Conservation (phyloP, 2,888 invertebrate species). For the Drosophila quinaria region DNA sequence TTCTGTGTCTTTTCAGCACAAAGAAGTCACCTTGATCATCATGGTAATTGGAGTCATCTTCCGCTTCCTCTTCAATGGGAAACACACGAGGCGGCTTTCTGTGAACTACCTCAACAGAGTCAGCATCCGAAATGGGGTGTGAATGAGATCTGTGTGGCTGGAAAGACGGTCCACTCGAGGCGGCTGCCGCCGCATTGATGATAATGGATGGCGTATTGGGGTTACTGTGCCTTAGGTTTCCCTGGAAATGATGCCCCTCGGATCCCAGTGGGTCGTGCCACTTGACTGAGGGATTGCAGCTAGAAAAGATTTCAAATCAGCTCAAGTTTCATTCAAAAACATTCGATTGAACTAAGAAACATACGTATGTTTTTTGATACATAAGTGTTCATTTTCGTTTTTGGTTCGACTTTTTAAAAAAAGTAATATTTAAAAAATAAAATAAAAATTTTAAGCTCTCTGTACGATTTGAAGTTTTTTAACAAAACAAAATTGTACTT, state of each 20-base stretch:
- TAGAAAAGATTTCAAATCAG: conserved; percentile 30
- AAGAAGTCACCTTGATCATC: conserved; percentile 75
- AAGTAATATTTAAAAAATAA: too few relatives aligned
- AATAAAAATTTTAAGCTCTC: too few relatives aligned
- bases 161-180: conserved; percentile 57
- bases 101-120: conserved; percentile 49
- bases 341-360: background rate
- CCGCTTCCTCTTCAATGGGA: conserved; percentile 37
- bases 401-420: too few relatives aligned
- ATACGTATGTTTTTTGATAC: background rate
- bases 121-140: conserved; percentile 28
- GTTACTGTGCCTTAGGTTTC: conserved; percentile 29
- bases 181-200: conserved; percentile 83
- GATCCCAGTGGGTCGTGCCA: conserved; percentile 38
- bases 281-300: conserved; percentile 60
- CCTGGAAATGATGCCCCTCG: conserved; percentile 21
- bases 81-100: conserved; percentile 25
- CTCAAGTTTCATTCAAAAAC: background rate
- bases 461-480: too few relatives aligned
- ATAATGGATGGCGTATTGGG: conserved; percentile 69
- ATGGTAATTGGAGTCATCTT: conserved; percentile 37
- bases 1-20: conserved; percentile 67
- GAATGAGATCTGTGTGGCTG: conserved; percentile 28
- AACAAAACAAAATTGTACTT: too few relatives aligned
- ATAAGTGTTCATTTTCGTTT: background rate